A percentile compares a stretch with the other conserved stretches of the same genome.
Conservation (phyloP, 1,140 invertebrate species). For the Paralvinella palmiformis region DNA sequence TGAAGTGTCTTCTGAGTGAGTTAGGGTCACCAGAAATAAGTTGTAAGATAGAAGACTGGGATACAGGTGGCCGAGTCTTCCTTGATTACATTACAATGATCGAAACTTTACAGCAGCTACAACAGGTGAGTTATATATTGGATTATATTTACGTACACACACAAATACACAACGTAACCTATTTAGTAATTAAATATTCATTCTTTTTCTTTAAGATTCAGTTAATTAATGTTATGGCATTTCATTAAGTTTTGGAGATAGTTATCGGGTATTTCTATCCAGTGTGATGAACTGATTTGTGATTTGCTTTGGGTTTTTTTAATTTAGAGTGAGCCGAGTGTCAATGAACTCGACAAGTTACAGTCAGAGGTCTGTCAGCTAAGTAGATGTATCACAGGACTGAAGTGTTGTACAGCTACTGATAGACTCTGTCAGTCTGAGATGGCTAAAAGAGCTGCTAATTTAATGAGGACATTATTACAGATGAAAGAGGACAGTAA, state of each 20-base stretch:
- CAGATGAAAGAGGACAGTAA: constrained; percentile 48
- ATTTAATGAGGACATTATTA: constrained; percentile 55
- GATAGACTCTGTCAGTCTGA: constrained; percentile 61
- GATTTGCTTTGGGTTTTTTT: too few relatives aligned
- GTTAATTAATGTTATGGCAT: too few relatives aligned
- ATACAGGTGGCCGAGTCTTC: constrained; percentile 61
- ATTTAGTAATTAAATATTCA: background rate
- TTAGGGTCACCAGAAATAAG: constrained; percentile 49
- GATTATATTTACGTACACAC: too few relatives aligned
- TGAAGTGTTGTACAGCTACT: constrained; percentile 60
- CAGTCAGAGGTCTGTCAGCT: constrained; percentile 60
- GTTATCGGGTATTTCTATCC: too few relatives aligned
- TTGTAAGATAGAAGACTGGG: constrained; percentile 55
- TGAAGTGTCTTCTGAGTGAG: constrained; percentile 56
- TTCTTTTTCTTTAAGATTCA: too few relatives aligned
- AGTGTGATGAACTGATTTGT: too few relatives aligned
- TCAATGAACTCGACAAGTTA: constrained; percentile 59
- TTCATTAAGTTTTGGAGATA: too few relatives aligned
- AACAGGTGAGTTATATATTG: constrained; percentile 39
- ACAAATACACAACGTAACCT: too few relatives aligned
- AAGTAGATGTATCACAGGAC: constrained; percentile 58
- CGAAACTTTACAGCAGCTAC: constrained; percentile 51
- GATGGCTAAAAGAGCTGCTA: constrained; percentile 59
- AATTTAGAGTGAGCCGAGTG: constrained; percentile 43
- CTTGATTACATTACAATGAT: constrained; percentile 64